Evolutionary conservation across 2,888 invertebrate genomes (phyloP).

Genomic region (Temnothorax ravouxi): DNA sequence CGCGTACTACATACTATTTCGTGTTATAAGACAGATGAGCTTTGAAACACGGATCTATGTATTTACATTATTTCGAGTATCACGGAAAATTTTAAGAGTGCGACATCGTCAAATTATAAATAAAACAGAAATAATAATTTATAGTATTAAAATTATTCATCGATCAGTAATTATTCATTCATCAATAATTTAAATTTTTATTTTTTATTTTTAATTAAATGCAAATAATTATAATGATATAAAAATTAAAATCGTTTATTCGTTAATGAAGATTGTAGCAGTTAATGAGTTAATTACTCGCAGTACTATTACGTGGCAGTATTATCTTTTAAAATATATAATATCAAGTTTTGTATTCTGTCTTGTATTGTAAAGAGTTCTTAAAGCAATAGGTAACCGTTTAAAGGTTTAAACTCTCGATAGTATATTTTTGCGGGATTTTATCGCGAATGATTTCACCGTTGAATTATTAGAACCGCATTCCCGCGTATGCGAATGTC

Average conservation of each 20-base stretch:
- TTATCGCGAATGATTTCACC: neutral
- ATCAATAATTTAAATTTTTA: neutral
- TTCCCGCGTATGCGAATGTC: neutral
- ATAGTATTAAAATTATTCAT: neutral
- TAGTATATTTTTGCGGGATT: neutral
- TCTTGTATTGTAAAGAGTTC: neutral
- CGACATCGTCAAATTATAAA: neutral
- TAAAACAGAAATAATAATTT: neutral
- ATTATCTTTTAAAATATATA: neutral
- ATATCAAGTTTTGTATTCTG: neutral
- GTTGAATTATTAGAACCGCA: neutral
- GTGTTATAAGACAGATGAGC: conserved; percentile 13
- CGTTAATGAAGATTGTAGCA: neutral
- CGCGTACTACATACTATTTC: neutral
- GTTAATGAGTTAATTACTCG: neutral
- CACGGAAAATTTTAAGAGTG: neutral
- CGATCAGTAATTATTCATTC: neutral
- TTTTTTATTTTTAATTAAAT: neutral
- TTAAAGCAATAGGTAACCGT: neutral
- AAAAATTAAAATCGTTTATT: neutral
- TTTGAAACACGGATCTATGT: neutral
- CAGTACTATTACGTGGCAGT: neutral
- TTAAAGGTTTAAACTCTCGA: conserved; percentile 4
- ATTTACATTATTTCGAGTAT: neutral
- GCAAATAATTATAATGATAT: neutral